Base-by-base conservation (phyloP, 2,888 invertebrate species). In the Nymphalis c-album region DNA sequence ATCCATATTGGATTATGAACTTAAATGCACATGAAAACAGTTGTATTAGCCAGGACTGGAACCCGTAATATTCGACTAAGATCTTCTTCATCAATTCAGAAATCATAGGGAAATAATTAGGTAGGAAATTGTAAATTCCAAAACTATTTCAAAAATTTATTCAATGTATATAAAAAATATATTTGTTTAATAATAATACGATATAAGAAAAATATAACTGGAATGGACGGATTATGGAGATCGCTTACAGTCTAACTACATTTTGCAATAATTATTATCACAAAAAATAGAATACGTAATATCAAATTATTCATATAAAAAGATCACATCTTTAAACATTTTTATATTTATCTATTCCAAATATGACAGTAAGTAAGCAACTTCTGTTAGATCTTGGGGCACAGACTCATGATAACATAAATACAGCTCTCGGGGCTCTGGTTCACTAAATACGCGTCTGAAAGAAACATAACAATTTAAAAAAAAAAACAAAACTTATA, bases 371-470 rank as follows among this genome's bases (percentile, higher is more conserved):
- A 96, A 94, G 85, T 97, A 98, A 7, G 97, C 97, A 78, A 98
- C 93, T 93, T 98, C 98, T 0, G 98, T 94, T 75, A 97, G 91
- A 90, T 97, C 97, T 86, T 98, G 98, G 0, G 97, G 97, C 17
- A 96, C 94, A 35, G 95, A 95, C 72, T 97, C 97, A 75, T 96
- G 95, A 85, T 97, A 97, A 85, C 98, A 98, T 53, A 98, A 94
- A 80, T 97, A 98, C 16, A 98, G 90, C 83, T 98, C 98, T 74
- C 95, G 94, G 0, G 95, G 94, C 78, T 95, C 94, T 0, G 97
- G 97, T 65, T 94, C 94, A 63, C 95, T 94, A 83, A 97, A 96
- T 7, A 97, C 89, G 48, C 97, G 93, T 20, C 96, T 96, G 87
- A 76, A 93, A 87, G 79, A 51, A 35, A 46, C 47, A 31, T 5